Conservation (phyloP, 64 coral and sea anemone genomes). For the Actinia tenebrosa region DNA sequence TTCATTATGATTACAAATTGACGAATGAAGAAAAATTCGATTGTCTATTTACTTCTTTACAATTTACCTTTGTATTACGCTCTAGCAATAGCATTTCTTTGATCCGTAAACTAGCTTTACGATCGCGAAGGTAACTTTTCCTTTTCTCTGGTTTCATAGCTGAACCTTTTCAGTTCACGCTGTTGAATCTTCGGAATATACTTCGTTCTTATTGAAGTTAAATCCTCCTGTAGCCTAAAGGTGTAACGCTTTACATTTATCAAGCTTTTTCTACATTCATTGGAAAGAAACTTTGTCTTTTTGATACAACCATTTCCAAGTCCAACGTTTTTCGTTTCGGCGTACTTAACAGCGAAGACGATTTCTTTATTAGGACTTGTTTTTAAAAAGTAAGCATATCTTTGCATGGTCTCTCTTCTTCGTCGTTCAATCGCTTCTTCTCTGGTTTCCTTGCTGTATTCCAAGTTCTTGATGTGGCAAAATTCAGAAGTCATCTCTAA, state of each 20-base stretch:
- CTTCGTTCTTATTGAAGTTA: neutral
- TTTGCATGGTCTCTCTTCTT: constrained; percentile 20
- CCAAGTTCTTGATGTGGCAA: neutral
- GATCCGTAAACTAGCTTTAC: neutral
- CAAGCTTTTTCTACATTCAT: neutral
- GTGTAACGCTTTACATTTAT: neutral
- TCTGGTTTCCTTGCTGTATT: constrained; percentile 17
- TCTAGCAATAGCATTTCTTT: neutral
- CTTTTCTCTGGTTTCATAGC: neutral
- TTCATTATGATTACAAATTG: no score
- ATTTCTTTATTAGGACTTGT: constrained; percentile 35
- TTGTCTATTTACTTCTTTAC: no score
- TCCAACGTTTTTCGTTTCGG: constrained; percentile 46
- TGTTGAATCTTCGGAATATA: neutral
- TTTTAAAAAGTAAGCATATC: constrained; percentile 30
- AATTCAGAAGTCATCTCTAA: neutral
- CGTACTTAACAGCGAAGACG: constrained; percentile 45
- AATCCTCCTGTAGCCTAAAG: neutral
- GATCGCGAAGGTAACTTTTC: neutral
- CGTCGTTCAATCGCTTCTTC: neutral
- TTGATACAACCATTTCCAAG: neutral
- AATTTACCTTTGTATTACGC: neutral
- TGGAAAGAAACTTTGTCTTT: neutral
- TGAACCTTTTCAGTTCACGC: neutral
- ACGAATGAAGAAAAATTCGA: neutral